Percentiles rank a stretch among this genome's conserved stretches.
These are phyloP conservation scores for Antedon bifida DNA, from an alignment of 35 echinoderm and acorn worm species.

Conservation along the genomic window DNA sequence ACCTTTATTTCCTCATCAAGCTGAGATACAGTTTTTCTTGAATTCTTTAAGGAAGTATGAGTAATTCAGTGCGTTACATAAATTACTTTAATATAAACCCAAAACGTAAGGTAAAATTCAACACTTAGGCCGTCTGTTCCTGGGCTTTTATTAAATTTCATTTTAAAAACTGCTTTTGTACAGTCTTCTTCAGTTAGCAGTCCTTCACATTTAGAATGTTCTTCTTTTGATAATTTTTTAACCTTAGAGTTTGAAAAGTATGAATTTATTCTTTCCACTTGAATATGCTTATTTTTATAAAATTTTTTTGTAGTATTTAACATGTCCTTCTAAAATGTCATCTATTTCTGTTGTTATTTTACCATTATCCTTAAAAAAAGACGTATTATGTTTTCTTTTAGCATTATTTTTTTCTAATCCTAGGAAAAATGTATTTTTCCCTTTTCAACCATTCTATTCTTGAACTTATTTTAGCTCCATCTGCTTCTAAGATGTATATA, in stretches of 20 bases:
- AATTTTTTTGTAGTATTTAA: background rate
- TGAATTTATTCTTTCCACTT: background rate
- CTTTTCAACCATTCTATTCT: background rate
- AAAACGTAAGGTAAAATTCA: conserved; percentile 13
- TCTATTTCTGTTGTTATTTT: background rate
- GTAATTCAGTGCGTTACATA: conserved; percentile 1
- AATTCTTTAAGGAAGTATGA: background rate
- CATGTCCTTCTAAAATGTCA: background rate
- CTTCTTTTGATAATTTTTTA: background rate
- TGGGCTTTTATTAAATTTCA: background rate
- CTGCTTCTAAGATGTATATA: background rate
- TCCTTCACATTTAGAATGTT: background rate
- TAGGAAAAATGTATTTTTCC: background rate
- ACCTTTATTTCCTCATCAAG: too few species aligned
- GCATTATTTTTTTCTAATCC: background rate
- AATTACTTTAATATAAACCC: background rate
- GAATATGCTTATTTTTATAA: background rate
- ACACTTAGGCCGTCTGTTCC: background rate
- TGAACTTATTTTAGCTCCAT: background rate
- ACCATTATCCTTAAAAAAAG: background rate
- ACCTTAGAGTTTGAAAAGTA: background rate
- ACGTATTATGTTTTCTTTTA: background rate
- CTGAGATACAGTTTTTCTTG: too few species aligned
- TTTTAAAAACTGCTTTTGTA: background rate
- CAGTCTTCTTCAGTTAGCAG: conserved; percentile 3